These are phyloP conservation scores for Mya arenaria DNA, from an alignment of 1,140 invertebrate species.

Conservation along the genomic window DNA sequence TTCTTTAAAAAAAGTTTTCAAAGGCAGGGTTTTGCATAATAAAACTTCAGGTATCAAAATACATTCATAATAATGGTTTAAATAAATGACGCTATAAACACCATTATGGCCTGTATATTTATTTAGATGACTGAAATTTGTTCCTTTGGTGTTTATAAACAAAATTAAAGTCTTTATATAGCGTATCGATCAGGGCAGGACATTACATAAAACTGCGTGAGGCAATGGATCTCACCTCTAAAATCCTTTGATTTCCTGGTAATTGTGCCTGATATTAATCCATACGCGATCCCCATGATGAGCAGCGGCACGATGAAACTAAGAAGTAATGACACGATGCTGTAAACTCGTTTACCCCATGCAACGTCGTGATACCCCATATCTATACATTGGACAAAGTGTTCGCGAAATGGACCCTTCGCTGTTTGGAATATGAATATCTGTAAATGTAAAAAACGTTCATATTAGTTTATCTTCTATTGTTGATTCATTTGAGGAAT, in stretches of 20 bases:
- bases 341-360: constrained; percentile 92
- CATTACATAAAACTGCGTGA: not conserved
- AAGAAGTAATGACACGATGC: constrained; percentile 88
- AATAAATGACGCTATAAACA: too few species aligned
- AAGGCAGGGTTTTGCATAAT: too few species aligned
- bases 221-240: constrained; percentile 68
- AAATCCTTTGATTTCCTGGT: constrained; percentile 86
- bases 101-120: too few species aligned
- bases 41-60: too few species aligned
- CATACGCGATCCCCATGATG: constrained; percentile 88
- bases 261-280: constrained; percentile 88
- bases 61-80: too few species aligned
- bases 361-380: constrained; percentile 88
- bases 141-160: too few species aligned
- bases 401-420: constrained; percentile 88
- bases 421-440: constrained; percentile 88
- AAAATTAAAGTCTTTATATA: not conserved
- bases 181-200: not conserved
- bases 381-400: constrained; percentile 92
- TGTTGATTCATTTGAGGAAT: too few species aligned
- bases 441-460: too few species aligned
- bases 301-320: constrained; percentile 90
- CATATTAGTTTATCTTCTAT: too few species aligned
- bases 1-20: too few species aligned
- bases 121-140: too few species aligned